phyloP scores from a whole-genome alignment of 37 sponge, comb jelly and placozoan species.

The Tethya wilhelma region DNA sequence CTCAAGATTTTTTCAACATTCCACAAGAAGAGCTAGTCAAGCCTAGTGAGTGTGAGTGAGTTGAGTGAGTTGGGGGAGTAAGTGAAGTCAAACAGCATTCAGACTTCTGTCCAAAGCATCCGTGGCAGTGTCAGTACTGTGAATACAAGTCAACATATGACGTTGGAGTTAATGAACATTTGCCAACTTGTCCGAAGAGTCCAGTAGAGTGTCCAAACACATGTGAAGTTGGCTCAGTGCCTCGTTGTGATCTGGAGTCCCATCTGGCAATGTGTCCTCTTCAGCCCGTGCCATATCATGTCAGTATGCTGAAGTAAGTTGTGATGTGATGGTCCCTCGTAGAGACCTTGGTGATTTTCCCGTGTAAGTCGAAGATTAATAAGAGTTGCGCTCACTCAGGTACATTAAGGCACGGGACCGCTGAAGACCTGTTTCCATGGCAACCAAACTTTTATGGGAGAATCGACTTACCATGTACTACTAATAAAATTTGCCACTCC shows the following conservation, averaged over 20 bases:
- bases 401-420: too few species aligned
- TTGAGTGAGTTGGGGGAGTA: conserved; percentile 34
- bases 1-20: conserved; percentile 11
- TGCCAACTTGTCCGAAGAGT: not conserved
- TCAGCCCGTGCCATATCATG: conserved; percentile 26
- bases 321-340: conserved; percentile 8
- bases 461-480: too few species aligned
- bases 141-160: conserved; percentile 7
- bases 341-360: conserved; percentile 3
- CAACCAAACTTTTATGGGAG: too few species aligned
- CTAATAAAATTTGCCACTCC: too few species aligned
- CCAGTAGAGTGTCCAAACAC: conserved; percentile 39
- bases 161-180: conserved; percentile 3
- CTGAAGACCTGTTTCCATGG: too few species aligned
- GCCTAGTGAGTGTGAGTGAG: conserved; percentile 42
- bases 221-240: not conserved
- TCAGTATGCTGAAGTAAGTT: conserved; percentile 34
- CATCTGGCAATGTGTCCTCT: conserved; percentile 33
- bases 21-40: conserved; percentile 5
- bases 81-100: conserved; percentile 9
- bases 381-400: too few species aligned
- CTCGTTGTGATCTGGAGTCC: conserved; percentile 17
- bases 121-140: conserved; percentile 34
- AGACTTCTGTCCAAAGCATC: conserved; percentile 20
- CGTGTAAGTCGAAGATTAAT: too few species aligned